Conservation (phyloP, 2,888 invertebrate genomes). For the Lithosia quadra region DNA sequence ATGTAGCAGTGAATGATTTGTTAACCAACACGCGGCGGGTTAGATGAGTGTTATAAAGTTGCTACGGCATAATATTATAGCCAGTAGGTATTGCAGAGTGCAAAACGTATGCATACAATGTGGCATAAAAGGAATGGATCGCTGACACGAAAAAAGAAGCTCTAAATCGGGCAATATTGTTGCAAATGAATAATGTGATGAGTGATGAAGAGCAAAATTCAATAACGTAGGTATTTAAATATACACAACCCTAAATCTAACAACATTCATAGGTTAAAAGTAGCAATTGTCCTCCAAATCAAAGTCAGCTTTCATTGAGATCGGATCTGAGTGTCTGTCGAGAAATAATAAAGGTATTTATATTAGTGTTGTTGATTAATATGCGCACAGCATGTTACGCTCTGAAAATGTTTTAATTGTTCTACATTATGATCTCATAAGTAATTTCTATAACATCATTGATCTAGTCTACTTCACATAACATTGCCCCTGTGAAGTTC, state of each 20-base stretch:
- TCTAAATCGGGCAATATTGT: not conserved
- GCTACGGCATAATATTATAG: not conserved
- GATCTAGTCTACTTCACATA: constrained; percentile 3
- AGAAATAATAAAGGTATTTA: not conserved
- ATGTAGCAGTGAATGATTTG: not conserved
- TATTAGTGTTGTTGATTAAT: not conserved
- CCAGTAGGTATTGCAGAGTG: not conserved
- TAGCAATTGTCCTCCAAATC: not conserved
- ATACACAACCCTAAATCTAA: not conserved
- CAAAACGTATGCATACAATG: no score
- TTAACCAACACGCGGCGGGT: no score
- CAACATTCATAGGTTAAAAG: not conserved
- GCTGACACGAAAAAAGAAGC: no score
- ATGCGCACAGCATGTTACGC: not conserved
- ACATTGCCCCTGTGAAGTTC: not conserved
- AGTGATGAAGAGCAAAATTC: no score
- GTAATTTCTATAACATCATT: not conserved
- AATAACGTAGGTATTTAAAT: no score
- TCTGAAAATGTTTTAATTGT: not conserved
- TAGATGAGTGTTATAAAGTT: not conserved
- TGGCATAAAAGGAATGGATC: not conserved
- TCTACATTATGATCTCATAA: not conserved
- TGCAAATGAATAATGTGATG: not conserved
- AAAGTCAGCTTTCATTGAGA: not conserved
- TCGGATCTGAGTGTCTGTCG: not conserved